Base-by-base conservation (phyloP, 2,888 invertebrate genomes). In the Mythimna lalbum region DNA sequence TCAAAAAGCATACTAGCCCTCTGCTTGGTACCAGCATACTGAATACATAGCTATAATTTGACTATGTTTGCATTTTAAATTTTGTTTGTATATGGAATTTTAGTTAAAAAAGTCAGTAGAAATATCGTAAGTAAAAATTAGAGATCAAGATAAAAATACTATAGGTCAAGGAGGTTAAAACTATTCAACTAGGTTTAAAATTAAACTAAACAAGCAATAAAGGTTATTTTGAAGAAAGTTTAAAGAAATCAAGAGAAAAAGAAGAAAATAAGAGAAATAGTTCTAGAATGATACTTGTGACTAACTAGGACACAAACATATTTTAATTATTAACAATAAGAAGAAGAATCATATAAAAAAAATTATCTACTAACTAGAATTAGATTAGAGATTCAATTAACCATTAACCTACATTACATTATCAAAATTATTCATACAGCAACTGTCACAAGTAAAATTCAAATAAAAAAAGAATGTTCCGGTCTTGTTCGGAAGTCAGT, bases 1-100 rank as follows among this genome's bases (percentile, higher is more conserved):
- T 85, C 87, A 87, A 87, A 87, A 87, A 80, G 76, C 59, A 67
- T 64, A 77, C 57, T 63, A 79, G 82, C 79, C 79, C 81, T 75
- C 80, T 76, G 79, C 81, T 81, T 84, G 78, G 71, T 78, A 67
- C 70, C 52, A 69, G 72, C 59, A 60, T 43, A 68, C 55, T 70
- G 61, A 69, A 69, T 73, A 76, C 43, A 64, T 62, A 69, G 36
- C 49, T 57, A 64, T 76, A 63, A 60, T 67, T 56, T 57, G 56
- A 78, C 61, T 74, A 63, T 53, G 62, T 33, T 73, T 52, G 52
- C 36, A 68, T 69, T 67, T 60, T 27, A 39, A 49, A 63, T 52
- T 49, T 12, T 10, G 10, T 52, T 12, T 10, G 2, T 53, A 21
- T 50, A 14, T 4, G 0, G n/a, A 43, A 66, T 21, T 17, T 43